Evolutionary conservation across 1,140 invertebrate species (phyloP), one percentile per base, ranked within the genome.

Genomic region (Cydia strobilella): DNA sequence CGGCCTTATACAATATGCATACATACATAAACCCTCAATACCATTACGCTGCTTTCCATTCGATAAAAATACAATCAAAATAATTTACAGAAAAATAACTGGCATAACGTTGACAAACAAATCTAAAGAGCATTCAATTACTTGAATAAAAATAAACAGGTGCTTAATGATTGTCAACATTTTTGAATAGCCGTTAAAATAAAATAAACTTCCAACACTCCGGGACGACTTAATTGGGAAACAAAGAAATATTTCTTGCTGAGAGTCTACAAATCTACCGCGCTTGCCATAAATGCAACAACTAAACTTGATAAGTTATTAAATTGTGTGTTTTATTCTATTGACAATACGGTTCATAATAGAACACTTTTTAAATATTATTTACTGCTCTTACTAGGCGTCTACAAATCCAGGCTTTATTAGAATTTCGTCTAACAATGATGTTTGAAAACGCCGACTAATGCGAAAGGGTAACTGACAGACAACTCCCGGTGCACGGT

Each of bases 371-470:
- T n/a, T 23, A 10, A 59, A 59, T 10, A 23, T 23, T 3, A 23
- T 5, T 59, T 59, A 59, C 54, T 59, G 54, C 54, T 20, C 7
- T 23, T 59, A 2, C 71, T 66, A 39, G 12, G 69, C 72, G 79
- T 80, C 75, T 77, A 76, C 76, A 83, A 78, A 84, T 83, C 81
- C 81, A 81, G 80, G 81, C 84, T 84, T 86, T 84, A 84, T 84
- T 86, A 84, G 84, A 86, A 86, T 82, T 84, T 82, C 81, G 82
- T 72, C 78, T 80, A 82, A 86, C 81, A 83, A 85, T 82, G 81
- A 82, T 80, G 79, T 82, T 74, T 79, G 75, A 75, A 84, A 84
- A 79, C 76, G 83, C 79, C 78, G 75, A 81, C 73, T 75, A 79
- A 83, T 76, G 73, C 80, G 72, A 80, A 82, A 81, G 82, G 81